These are phyloP conservation scores for Heliothis peltigera DNA, from an alignment of 2,888 invertebrate genomes.

Conservation along the genomic window DNA sequence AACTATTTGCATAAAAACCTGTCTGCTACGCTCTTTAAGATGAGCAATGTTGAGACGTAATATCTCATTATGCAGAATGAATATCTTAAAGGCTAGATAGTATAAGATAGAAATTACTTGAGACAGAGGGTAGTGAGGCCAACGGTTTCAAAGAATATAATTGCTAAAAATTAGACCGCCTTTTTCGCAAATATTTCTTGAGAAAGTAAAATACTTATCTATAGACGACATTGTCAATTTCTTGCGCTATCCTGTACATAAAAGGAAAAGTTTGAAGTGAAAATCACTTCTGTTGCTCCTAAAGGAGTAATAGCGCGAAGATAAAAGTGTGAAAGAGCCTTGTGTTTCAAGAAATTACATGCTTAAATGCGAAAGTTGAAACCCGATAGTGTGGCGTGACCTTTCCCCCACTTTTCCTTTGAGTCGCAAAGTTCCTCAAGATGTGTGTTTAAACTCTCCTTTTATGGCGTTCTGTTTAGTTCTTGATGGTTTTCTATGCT, in stretches of 20 bases:
- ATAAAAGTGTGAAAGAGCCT: conserved; percentile 39
- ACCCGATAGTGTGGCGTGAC: conserved; percentile 48
- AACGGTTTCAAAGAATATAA: not conserved
- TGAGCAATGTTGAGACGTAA: too few species aligned
- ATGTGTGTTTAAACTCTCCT: conserved; percentile 48
- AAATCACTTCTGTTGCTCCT: conserved; percentile 3
- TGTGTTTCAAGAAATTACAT: conserved; percentile 36
- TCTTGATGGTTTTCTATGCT: conserved; percentile 43
- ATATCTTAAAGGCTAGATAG: too few species aligned
- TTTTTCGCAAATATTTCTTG: not conserved
- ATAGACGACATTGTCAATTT: not conserved
- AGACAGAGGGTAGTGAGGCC: too few species aligned
- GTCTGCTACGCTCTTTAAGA: not conserved
- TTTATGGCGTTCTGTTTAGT: conserved; percentile 28
- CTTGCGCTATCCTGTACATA: conserved; percentile 2
- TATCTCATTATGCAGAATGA: too few species aligned
- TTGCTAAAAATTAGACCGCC: not conserved
- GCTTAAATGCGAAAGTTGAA: conserved; percentile 53
- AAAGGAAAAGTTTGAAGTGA: conserved; percentile 11
- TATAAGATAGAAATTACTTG: too few species aligned
- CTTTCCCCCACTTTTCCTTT: conserved; percentile 47
- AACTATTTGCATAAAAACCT: not conserved
- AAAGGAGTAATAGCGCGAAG: conserved; percentile 20
- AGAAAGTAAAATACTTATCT: not conserved
- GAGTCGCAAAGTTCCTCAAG: conserved; percentile 35